These are phyloP conservation scores for Emmelina monodactyla DNA, from an alignment of 2,888 invertebrate genomes.

Conservation along the genomic window DNA sequence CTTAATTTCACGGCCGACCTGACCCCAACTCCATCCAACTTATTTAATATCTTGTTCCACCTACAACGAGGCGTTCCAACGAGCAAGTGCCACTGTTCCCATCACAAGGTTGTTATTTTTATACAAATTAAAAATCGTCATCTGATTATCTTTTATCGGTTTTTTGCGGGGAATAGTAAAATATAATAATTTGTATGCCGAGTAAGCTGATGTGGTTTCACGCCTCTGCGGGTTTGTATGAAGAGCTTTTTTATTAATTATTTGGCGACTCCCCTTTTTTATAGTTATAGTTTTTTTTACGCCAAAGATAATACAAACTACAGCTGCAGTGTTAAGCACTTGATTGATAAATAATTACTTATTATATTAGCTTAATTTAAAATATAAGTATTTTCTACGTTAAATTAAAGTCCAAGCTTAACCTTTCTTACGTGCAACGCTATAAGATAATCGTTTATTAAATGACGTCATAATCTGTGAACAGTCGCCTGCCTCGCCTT, in stretches of 20 bases:
- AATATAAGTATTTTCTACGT: too few relatives aligned
- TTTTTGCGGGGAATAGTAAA: conserved; percentile 16
- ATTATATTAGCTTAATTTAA: too few relatives aligned
- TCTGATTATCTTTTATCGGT: conserved; percentile 57
- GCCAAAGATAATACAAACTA: too few relatives aligned
- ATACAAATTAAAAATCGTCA: conserved; percentile 56
- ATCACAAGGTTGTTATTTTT: conserved; percentile 37
- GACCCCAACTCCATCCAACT: conserved; percentile 10
- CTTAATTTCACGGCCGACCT: too few relatives aligned
- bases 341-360: too few relatives aligned
- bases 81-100: conserved; percentile 47
- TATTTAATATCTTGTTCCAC: conserved; percentile 11
- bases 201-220: conserved; percentile 54
- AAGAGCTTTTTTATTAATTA: conserved; percentile 24
- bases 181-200: conserved; percentile 38
- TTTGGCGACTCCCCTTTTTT: too few relatives aligned
- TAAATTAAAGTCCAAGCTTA: too few relatives aligned
- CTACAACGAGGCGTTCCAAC: conserved; percentile 8
- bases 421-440: too few relatives aligned
- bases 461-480: conserved; percentile 40
- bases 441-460: not conserved
- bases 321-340: too few relatives aligned
- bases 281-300: too few relatives aligned
- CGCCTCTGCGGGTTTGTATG: conserved; percentile 31
- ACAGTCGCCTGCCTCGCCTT: conserved; percentile 43